phyloP scores from a whole-genome alignment of 2,888 invertebrate genomes.

The Philereme transversata region DNA sequence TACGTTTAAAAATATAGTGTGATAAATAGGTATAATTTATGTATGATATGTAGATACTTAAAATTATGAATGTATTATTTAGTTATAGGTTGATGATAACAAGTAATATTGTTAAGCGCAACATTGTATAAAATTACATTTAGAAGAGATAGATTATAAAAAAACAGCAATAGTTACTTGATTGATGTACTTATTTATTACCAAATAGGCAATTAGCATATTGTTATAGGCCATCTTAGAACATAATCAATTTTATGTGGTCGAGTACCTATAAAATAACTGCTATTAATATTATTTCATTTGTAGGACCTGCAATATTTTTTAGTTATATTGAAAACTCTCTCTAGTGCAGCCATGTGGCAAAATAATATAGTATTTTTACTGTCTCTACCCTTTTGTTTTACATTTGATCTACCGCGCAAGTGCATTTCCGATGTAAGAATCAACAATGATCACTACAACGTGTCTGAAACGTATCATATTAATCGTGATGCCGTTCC shows the following conservation, averaged over 20 bases:
- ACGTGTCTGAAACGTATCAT: conserved; percentile 52
- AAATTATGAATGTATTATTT: too few relatives aligned
- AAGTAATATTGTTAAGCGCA: not conserved
- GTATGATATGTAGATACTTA: too few relatives aligned
- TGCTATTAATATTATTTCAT: not conserved
- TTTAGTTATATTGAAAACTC: conserved; percentile 11
- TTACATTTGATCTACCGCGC: conserved; percentile 62
- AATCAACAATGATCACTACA: conserved; percentile 62
- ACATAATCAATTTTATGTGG: conserved; percentile 17
- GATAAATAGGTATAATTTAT: too few relatives aligned
- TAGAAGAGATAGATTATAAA: not conserved
- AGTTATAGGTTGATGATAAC: too few relatives aligned
- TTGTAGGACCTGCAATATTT: not conserved
- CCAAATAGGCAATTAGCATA: not conserved
- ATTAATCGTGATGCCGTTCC: conserved; percentile 59
- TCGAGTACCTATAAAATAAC: conserved; percentile 11
- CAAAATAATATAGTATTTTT: conserved; percentile 43
- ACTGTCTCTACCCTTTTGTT: conserved; percentile 40
- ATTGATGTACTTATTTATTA: conserved; percentile 8
- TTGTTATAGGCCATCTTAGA: conserved; percentile 5
- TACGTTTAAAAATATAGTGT: too few relatives aligned
- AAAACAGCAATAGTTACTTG: conserved; percentile 2
- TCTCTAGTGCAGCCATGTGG: conserved; percentile 40
- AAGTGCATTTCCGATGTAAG: conserved; percentile 57
- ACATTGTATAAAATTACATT: not conserved